Conservation (phyloP, 2,113 vertebrate species). For the Zosterops lateralis region DNA sequence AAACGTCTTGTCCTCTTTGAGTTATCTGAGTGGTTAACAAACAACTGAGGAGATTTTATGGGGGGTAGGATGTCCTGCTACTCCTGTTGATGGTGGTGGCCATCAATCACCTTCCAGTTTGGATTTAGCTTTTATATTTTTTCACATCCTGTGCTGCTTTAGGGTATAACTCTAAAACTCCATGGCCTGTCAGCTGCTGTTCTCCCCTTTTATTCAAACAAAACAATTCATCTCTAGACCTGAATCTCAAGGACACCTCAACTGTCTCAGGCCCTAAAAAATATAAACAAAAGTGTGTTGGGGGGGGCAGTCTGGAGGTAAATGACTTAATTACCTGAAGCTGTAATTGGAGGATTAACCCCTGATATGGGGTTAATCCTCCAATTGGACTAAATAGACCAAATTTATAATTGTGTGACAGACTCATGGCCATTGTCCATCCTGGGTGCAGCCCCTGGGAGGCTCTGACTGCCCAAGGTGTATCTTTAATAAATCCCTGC, state of each 20-base stretch:
- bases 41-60: not conserved
- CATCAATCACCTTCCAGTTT: not conserved
- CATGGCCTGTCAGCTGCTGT: not conserved
- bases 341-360: not conserved
- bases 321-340: not conserved
- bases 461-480: not conserved
- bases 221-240: not conserved
- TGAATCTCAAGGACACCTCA: not conserved
- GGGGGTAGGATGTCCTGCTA: not conserved
- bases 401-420: no score
- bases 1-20: not conserved
- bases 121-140: not conserved
- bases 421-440: fast-evolving
- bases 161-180: no score
- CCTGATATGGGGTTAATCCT: no score
- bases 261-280: no score
- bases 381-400: not conserved
- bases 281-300: not conserved
- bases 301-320: fast-evolving
- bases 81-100: no score
- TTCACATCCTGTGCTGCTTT: not conserved
- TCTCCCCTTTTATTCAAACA: not conserved
- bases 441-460: not conserved
- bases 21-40: not conserved
- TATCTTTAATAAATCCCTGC: not conserved